Conservation (phyloP, 2,797 vertebrate species). For the Champsocephalus gunnari region DNA sequence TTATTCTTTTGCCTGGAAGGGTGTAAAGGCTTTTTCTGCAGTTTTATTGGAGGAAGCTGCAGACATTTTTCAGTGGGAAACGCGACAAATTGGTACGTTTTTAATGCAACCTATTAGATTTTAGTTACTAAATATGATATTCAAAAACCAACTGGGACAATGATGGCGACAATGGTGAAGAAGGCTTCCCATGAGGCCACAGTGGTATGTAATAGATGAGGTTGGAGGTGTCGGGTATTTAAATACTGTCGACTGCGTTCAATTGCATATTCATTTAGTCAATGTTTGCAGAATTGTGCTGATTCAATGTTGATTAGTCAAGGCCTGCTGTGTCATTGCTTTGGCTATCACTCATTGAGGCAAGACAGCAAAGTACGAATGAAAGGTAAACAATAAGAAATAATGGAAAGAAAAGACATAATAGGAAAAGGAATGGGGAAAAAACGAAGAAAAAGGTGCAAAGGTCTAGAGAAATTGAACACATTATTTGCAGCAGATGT, state of each 20-base stretch:
- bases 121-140: background rate
- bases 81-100: background rate
- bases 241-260: slow-evolving; percentile 2
- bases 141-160: background rate
- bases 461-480: background rate
- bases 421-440: background rate
- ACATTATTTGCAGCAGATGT: too few species aligned
- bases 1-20: background rate
- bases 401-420: background rate
- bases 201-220: background rate
- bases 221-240: background rate
- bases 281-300: background rate
- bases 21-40: background rate
- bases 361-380: background rate
- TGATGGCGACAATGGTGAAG: background rate
- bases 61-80: background rate
- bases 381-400: background rate
- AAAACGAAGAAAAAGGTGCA: background rate
- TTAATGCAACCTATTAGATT: background rate
- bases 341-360: background rate
- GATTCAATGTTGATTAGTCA: background rate
- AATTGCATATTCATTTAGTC: background rate
- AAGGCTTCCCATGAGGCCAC: background rate
- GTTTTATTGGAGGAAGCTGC: background rate
- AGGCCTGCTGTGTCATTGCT: background rate